phyloP scores from a whole-genome alignment of 92 coral and sea anemone species.

The Desmophyllum pertusum region DNA sequence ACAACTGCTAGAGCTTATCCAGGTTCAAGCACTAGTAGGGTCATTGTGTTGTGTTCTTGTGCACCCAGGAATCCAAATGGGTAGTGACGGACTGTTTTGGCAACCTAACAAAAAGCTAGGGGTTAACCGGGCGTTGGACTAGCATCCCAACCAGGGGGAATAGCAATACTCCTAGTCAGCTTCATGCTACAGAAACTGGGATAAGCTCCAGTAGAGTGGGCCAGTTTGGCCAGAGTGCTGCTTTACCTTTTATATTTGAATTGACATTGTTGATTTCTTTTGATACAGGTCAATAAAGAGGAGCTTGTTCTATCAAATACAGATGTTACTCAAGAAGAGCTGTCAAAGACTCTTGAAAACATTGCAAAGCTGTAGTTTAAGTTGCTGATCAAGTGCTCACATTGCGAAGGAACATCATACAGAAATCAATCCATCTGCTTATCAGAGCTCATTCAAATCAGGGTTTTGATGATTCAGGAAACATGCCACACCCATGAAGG shows the following conservation, averaged over 20 bases:
- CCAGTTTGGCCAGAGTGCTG: too few species aligned
- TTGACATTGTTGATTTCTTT: background rate
- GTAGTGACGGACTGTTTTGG: too few species aligned
- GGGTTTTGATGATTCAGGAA: background rate
- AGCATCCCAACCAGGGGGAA: too few species aligned
- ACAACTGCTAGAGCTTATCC: too few species aligned
- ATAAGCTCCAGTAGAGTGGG: too few species aligned
- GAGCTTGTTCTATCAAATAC: slow-evolving; percentile 14
- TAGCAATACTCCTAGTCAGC: too few species aligned
- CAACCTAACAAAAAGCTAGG: background rate
- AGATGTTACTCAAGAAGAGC: slow-evolving; percentile 64
- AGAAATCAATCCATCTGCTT: background rate
- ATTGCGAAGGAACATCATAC: background rate
- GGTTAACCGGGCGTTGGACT: too few species aligned
- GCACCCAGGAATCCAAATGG: background rate
- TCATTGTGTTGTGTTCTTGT: too few species aligned
- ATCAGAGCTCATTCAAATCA: background rate
- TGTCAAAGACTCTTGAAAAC: slow-evolving; percentile 53
- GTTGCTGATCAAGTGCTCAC: background rate
- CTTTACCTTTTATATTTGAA: background rate
- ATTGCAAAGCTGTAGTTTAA: slow-evolving; percentile 65
- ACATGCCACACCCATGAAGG: background rate
- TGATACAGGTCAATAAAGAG: slow-evolving; percentile 9
- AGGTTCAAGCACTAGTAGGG: too few species aligned
- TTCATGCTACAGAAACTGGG: too few species aligned